phyloP scores from a whole-genome alignment of 1,140 invertebrate genomes.

The Panagrolaimus sp. region DNA sequence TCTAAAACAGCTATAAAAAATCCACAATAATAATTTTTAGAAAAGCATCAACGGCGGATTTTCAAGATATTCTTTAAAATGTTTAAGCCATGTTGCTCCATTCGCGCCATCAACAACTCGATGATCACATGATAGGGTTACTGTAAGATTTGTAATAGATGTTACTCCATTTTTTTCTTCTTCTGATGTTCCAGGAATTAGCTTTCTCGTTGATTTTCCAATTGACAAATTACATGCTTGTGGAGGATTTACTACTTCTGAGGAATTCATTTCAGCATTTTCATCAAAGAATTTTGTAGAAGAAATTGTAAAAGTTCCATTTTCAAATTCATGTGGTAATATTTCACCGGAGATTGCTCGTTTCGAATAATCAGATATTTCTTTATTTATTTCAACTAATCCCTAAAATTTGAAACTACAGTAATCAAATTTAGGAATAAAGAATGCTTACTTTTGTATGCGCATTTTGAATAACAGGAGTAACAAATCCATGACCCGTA shows the following conservation, averaged over 20 bases:
- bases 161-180: neutral
- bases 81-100: neutral
- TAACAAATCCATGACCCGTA: neutral
- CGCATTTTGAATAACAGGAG: neutral
- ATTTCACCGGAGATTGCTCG: neutral
- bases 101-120: constrained; percentile 1
- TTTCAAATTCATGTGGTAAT: neutral
- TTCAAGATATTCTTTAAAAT: constrained; percentile 3
- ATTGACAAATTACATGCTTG: neutral
- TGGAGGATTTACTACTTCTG: neutral
- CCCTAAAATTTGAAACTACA: neutral
- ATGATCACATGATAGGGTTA: neutral
- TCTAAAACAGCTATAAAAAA: too few species aligned
- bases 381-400: neutral
- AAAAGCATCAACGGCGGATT: neutral
- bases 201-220: neutral
- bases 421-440: neutral
- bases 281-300: neutral
- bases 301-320: constrained; percentile 1
- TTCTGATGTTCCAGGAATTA: neutral
- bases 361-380: neutral
- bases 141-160: neutral
- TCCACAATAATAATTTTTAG: too few species aligned
- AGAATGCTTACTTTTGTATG: neutral
- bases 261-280: neutral